Evolutionary conservation across 64 coral and sea anemone genomes (phyloP).

Genomic region (Acropora yongei): DNA sequence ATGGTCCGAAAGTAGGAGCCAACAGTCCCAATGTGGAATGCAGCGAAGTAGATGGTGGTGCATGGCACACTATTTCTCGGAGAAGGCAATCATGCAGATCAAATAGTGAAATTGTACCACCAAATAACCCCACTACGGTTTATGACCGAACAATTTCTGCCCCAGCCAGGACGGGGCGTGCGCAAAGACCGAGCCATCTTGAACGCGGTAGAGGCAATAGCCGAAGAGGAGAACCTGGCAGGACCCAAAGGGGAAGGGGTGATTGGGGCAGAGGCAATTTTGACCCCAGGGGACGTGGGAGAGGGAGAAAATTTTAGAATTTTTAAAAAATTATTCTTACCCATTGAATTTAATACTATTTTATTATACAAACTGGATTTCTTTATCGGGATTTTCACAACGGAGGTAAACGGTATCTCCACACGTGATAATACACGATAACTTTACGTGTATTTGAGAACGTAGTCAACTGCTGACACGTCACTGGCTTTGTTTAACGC

Average conservation of each 20-base stretch:
- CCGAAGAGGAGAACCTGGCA: background rate
- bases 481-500: no score
- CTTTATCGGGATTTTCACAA: no score
- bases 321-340: background rate
- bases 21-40: background rate
- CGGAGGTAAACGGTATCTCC: no score
- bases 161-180: no score
- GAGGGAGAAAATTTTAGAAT: background rate
- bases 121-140: slow-evolving; percentile 2
- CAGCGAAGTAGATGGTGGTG: background rate
- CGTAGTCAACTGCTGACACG: no score
- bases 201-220: background rate
- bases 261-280: background rate
- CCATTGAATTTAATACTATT: no score
- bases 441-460: no score
- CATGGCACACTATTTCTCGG: slow-evolving; percentile 2
- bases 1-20: background rate
- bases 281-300: background rate
- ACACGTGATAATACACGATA: no score
- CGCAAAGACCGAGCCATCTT: no score
- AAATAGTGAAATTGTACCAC: background rate
- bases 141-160: background rate
- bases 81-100: background rate
- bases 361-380: no score
- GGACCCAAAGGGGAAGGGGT: no score